phyloP scores from a whole-genome alignment of 1,140 invertebrate genomes.

The Drosophila repleta region DNA sequence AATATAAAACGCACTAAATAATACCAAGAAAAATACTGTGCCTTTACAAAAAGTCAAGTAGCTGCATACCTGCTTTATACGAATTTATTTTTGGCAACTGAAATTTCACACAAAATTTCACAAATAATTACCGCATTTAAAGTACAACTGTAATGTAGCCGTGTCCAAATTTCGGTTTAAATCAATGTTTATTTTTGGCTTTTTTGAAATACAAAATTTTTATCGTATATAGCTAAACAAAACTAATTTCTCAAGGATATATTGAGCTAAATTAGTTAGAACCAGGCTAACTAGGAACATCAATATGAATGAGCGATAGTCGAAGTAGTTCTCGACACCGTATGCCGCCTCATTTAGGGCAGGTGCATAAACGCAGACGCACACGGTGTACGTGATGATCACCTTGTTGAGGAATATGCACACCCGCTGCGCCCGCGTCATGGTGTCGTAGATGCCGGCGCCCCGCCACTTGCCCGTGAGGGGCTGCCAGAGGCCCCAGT shows the following conservation, averaged over 20 bases:
- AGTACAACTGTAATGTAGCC: no score
- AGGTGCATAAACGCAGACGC: not conserved
- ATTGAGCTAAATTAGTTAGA: conserved; percentile 18
- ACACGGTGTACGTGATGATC: not conserved
- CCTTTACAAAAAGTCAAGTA: not conserved
- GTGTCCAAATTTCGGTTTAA: no score
- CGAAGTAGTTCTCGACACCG: not conserved
- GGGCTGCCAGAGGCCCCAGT: conserved; percentile 60
- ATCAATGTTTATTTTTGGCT: no score
- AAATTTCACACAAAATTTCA: no score
- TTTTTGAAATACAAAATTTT: not conserved
- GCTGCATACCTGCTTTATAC: not conserved
- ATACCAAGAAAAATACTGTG: conserved; percentile 24
- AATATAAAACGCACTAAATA: conserved; percentile 28
- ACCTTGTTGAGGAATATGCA: conserved; percentile 47
- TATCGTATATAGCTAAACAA: not conserved
- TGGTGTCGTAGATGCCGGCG: not conserved
- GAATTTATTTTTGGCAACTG: not conserved
- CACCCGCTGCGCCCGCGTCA: conserved; percentile 45
- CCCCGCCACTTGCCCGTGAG: conserved; percentile 47
- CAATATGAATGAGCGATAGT: not conserved
- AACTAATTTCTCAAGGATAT: conserved; percentile 1
- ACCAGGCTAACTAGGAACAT: conserved; percentile 5
- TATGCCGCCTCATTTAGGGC: conserved; percentile 27
- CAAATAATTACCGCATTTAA: no score